A percentile compares a stretch with the other conserved stretches of the same genome.
Conservation (phyloP, 2,113 vertebrate genomes). For the Pseudolaguvia tuberculata region DNA sequence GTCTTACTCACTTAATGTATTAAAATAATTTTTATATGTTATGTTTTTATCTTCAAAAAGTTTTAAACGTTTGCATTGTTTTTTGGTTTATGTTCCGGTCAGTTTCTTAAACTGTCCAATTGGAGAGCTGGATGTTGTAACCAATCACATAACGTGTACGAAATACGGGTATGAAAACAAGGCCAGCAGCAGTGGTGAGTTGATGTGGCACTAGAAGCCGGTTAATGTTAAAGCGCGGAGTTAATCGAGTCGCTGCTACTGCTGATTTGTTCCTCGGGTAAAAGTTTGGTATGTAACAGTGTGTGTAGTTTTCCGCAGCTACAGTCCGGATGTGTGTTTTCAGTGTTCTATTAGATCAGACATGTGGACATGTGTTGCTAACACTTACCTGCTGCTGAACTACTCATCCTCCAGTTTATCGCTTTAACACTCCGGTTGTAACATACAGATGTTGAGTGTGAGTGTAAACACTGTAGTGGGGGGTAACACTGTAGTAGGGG, state of each 20-base stretch:
- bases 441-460: not conserved
- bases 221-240: conserved; percentile 16
- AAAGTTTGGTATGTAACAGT: conserved; percentile 33
- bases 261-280: not conserved
- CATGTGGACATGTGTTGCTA: not conserved
- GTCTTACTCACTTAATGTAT: too few relatives aligned
- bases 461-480: not conserved
- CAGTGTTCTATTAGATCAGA: too few relatives aligned
- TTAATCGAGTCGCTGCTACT: too few relatives aligned
- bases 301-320: not conserved
- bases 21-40: too few relatives aligned
- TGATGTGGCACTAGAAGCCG: conserved; percentile 38
- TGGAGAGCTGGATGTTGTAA: not conserved
- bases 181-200: conserved; percentile 8
- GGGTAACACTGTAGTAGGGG: not conserved
- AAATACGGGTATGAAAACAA: not conserved
- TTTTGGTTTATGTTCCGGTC: too few relatives aligned
- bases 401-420: too few relatives aligned
- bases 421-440: not conserved
- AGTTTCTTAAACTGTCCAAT: not conserved
- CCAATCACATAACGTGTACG: not conserved
- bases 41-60: too few relatives aligned
- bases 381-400: not conserved
- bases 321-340: not conserved
- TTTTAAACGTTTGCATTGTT: not conserved